Base-by-base conservation (phyloP, 2,797 vertebrate species). In the Xyrichtys novacula region DNA sequence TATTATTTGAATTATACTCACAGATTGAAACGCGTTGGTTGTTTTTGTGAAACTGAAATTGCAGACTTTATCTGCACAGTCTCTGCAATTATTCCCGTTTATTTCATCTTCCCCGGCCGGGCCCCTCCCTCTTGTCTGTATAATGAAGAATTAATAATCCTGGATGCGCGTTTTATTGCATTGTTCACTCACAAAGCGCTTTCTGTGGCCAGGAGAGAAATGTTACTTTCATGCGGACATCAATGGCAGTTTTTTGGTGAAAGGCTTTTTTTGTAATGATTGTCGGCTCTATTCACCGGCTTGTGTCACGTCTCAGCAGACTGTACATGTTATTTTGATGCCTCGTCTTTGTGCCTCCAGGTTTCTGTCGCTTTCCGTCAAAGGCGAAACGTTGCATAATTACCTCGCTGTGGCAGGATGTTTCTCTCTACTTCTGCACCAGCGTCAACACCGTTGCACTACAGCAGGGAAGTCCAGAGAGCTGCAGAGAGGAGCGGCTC, bases 321-420 rank as follows among this genome's bases (percentile, higher is more conserved):
- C 59, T 73, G 47, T 65, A 68, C 76, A 63, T 54, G 79, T 76
- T 78, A 60, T 82, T 85, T 79, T 84, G 69, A 81, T 43, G 73
- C 67, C 26, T 55, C 31, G 2, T n/a, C 70, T 69, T 79, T 71
- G 46, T 74, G 80, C 74, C 67, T 49, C 62, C 26, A 31, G 77
- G 52, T 67, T 70, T 65, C 48, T 54, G 59, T 67, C 17, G 23
- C 54, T 36, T n/a, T 57, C 54, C 48, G 60, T 82, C 65, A 54
- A 28, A 52, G 60, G 46, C 60, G 38, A 29, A 73, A 59, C 2
- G 62, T 61, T 50, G 73, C 50, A 28, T 84, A 81, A 84, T 88
- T 87, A 78, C 74, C 81, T 85, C 40, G 44, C 52, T 63, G n/a
- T n/a, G 23, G 48, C 71, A 68, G 59, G 59, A 32, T 46, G 73